Base-by-base conservation (phyloP, 1,140 invertebrate genomes). In the Drosophila baimaii region DNA sequence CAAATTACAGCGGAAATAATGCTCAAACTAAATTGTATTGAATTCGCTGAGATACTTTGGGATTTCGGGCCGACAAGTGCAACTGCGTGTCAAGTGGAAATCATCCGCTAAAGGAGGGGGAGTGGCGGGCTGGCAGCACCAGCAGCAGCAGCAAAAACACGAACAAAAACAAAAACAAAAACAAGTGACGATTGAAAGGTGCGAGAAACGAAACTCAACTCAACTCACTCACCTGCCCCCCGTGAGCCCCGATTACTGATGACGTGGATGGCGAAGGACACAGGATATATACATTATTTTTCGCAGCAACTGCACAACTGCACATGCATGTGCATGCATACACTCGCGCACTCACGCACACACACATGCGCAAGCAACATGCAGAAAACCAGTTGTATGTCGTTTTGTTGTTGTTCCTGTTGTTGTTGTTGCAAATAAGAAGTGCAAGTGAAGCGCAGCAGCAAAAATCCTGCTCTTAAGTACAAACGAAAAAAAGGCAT, bases 161-260 rank as follows among this genome's bases (percentile, higher is more conserved):
- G 55, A 37, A 55, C 62, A 61, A 49, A 41, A 59, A 17, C 41
- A 31, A 47, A 46, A 54, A 49, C 63, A 69, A 43, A 51, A 41
- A 52, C 27, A 33, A 68, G 29, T 29, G 59, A 37, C 19, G 51
- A 54, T 54, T 35, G 46, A 62, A 54, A 58, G n/a, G 62, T 43
- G 65, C 62, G 52, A 56, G 52, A 68, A 58, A 79, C n/a, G n/a
- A n/a, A n/a, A n/a, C n/a, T n/a, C n/a, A n/a, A n/a, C n/a, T n/a
- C n/a, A n/a, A n/a, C n/a, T n/a, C n/a, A n/a, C 77, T 74, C 82
- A 88, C 82, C 83, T 88, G 83, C 79, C 43, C 43, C 55, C 68
- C 51, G 49, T 51, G 59, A 25, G 72, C 68, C 68, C 46, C 47
- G 56, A 51, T 58, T 63, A 66, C 75, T 90, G 84, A 76, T 89